phyloP scores from a whole-genome alignment of 2,888 invertebrate genomes.

The Bombylius discolor region DNA sequence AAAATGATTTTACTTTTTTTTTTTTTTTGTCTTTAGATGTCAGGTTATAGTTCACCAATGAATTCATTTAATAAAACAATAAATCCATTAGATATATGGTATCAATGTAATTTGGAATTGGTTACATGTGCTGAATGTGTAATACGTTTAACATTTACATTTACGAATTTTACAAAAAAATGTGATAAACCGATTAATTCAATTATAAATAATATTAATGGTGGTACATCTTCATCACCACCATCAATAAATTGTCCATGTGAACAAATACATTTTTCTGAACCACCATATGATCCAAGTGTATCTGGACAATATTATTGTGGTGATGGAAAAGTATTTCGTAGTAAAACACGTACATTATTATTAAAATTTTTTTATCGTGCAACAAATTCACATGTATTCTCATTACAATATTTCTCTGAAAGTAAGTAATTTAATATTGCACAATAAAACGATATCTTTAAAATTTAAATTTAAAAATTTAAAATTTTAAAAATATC shows the following conservation, averaged over 20 bases:
- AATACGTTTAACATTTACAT: constrained; percentile 33
- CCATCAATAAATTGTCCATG: constrained; percentile 35
- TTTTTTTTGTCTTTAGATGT: constrained; percentile 16
- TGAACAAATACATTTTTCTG: constrained; percentile 51
- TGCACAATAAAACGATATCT: too few relatives aligned
- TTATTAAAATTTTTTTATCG: constrained; percentile 47
- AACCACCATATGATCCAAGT: constrained; percentile 48
- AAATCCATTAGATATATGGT: constrained; percentile 30
- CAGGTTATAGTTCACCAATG: constrained; percentile 20
- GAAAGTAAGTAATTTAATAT: constrained; percentile 41
- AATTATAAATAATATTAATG: neutral
- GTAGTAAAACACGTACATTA: constrained; percentile 47
- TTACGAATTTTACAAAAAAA: constrained; percentile 31
- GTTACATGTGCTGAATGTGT: constrained; percentile 59
- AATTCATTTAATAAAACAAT: constrained; percentile 20
- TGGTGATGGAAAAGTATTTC: constrained; percentile 41
- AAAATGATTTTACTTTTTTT: neutral
- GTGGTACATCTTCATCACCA: neutral
- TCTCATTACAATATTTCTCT: constrained; percentile 49
- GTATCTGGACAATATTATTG: constrained; percentile 47
- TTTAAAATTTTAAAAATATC: neutral
- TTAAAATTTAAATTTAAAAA: neutral
- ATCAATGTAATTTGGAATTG: constrained; percentile 50
- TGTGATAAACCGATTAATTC: constrained; percentile 23
- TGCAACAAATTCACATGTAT: constrained; percentile 45